These are phyloP conservation scores for Minunthozetes semirufus DNA, from an alignment of 2,888 invertebrate genomes.

Conservation along the genomic window DNA sequence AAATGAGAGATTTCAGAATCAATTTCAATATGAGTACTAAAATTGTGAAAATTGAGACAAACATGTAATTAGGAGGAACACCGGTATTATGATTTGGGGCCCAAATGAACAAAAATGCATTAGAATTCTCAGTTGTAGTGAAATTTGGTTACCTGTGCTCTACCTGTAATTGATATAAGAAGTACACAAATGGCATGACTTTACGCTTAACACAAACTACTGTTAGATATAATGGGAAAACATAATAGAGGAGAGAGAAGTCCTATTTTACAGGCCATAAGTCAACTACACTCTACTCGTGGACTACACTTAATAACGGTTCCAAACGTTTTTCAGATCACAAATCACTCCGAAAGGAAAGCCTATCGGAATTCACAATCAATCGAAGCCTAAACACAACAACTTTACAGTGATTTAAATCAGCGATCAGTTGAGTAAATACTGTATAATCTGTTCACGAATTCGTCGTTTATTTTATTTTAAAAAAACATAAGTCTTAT, in stretches of 20 bases:
- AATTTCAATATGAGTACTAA: constrained; percentile 3
- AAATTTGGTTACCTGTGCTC: neutral
- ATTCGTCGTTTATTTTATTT: neutral
- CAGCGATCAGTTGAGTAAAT: neutral
- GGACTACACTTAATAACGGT: constrained; percentile 14
- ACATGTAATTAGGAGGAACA: constrained; percentile 18
- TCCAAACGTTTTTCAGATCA: neutral
- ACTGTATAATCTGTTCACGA: neutral
- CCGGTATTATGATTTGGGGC: neutral
- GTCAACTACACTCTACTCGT: constrained; percentile 8
- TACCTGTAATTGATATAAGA: constrained; percentile 1
- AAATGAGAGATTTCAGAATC: neutral
- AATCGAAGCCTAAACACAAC: too few relatives aligned
- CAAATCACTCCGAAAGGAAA: too few relatives aligned
- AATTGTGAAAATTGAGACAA: constrained; percentile 18
- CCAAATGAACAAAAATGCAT: constrained; percentile 16
- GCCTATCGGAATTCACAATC: too few relatives aligned
- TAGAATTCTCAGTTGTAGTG: neutral
- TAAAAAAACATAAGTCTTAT: neutral
- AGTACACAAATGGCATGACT: constrained; percentile 21
- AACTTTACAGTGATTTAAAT: neutral
- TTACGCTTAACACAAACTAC: constrained; percentile 22
- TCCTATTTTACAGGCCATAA: constrained; percentile 19
- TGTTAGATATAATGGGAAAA: neutral
- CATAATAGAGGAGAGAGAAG: neutral